Percentiles rank a stretch among this genome's conserved stretches.
Conservation (phyloP, 2,888 invertebrate genomes). For the Drosophila lutescens region DNA sequence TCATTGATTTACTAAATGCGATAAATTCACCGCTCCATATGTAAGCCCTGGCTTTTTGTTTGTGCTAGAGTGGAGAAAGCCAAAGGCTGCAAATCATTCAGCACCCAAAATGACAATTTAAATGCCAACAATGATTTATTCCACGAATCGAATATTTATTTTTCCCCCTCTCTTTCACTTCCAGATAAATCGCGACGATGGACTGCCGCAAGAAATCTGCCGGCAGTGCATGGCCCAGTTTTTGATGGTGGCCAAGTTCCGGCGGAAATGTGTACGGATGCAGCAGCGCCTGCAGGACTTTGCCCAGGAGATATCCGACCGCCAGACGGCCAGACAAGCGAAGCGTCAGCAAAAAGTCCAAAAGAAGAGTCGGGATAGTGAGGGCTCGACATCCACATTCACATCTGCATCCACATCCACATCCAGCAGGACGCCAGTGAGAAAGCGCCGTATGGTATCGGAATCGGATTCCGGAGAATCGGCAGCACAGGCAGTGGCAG, state of each 20-base stretch:
- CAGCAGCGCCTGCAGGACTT: slow-evolving; percentile 71
- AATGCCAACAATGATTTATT: slow-evolving; percentile 3
- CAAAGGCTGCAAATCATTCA: slow-evolving; percentile 4
- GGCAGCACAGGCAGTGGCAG: not conserved
- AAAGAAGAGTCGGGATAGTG: slow-evolving; percentile 1
- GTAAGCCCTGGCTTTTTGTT: not conserved
- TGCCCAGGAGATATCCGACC: slow-evolving; percentile 47
- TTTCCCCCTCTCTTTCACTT: slow-evolving; percentile 14
- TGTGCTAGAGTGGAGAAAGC: not conserved
- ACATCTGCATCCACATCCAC: not conserved
- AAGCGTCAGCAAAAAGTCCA: slow-evolving; percentile 27
- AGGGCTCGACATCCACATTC: not conserved
- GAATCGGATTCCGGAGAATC: slow-evolving; percentile 16
- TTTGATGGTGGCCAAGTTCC: slow-evolving; percentile 80
- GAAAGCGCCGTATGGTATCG: slow-evolving; percentile 53
- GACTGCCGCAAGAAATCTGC: slow-evolving; percentile 80
- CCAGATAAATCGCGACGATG: slow-evolving; percentile 79
- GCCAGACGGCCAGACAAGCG: slow-evolving; percentile 46
- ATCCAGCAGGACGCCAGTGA: not conserved
- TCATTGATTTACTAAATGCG: slow-evolving; percentile 1
- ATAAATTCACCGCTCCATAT: slow-evolving; percentile 1
- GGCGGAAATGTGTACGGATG: slow-evolving; percentile 78
- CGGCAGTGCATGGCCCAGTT: slow-evolving; percentile 81
- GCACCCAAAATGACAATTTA: not conserved
- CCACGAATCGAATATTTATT: not conserved